Conservation (phyloP, 2,113 vertebrate species). For the Dryoscopus gambensis region DNA sequence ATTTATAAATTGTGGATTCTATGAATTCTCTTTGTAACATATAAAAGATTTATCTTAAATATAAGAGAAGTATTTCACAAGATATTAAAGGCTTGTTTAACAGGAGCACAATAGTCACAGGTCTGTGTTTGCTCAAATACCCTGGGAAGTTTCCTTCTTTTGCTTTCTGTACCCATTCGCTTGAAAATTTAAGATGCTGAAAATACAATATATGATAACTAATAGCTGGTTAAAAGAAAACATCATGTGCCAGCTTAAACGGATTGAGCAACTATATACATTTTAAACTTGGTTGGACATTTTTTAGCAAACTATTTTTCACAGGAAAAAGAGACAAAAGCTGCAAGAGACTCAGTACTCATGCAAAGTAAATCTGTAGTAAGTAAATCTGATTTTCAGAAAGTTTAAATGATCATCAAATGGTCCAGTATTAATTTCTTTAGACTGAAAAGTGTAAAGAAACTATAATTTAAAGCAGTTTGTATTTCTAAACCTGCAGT, state of each 20-base stretch:
- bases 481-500: background rate
- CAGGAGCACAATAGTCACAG: background rate
- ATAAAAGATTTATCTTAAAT: background rate
- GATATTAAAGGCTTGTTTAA: background rate
- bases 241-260: background rate
- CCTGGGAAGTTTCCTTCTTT: background rate
- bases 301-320: background rate
- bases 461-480: background rate
- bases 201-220: background rate
- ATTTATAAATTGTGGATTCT: background rate
- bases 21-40: background rate
- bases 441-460: background rate
- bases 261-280: background rate
- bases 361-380: background rate
- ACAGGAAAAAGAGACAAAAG: background rate
- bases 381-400: background rate
- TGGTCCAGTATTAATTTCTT: background rate
- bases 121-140: background rate
- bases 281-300: background rate
- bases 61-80: background rate
- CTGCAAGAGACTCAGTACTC: background rate
- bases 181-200: background rate
- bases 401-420: background rate
- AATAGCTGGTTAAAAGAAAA: background rate
- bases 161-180: background rate